These are phyloP conservation scores for Danio tinwini DNA, from an alignment of 2,797 vertebrate genomes.

Conservation along the genomic window DNA sequence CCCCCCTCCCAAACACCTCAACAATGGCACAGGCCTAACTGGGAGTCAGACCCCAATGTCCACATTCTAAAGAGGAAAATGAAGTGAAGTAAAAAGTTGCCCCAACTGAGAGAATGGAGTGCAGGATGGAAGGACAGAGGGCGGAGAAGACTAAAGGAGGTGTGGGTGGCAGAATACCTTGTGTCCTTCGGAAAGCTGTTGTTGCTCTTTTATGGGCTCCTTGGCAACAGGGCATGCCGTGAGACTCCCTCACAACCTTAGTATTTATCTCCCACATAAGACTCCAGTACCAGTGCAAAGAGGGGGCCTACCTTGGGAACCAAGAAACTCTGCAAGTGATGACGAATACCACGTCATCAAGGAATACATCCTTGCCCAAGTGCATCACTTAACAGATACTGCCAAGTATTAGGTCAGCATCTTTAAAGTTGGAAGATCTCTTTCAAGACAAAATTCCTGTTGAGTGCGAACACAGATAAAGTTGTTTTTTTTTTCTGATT, in stretches of 20 bases:
- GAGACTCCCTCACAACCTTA: conserved; percentile 59
- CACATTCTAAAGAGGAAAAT: conserved; percentile 81
- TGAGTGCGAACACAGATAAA: not conserved
- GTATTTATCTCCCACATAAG: conserved; percentile 67
- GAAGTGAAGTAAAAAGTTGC: conserved; percentile 91
- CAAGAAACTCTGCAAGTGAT: conserved; percentile 13
- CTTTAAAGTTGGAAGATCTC: not conserved
- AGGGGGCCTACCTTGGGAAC: conserved; percentile 22
- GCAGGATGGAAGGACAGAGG: conserved; percentile 82
- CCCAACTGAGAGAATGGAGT: conserved; percentile 90
- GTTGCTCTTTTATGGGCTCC: conserved; percentile 93
- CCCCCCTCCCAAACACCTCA: conserved; percentile 72
- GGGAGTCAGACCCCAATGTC: conserved; percentile 83
- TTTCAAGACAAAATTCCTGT: not conserved
- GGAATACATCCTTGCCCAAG: not conserved
- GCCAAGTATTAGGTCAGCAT: not conserved
- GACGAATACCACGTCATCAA: conserved; percentile 13
- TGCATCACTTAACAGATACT: not conserved
- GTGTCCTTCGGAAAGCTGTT: conserved; percentile 76
- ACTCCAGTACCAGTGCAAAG: conserved; percentile 59
- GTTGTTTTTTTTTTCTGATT: not conserved
- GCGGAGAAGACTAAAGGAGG: conserved; percentile 70
- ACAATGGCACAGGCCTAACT: conserved; percentile 80
- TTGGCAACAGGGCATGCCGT: conserved; percentile 76
- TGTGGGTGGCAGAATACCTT: conserved; percentile 82